A percentile compares a stretch with the other conserved stretches of the same genome.
phyloP scores from a whole-genome alignment of 1,140 invertebrate species.

The Dolichoris vasculosae region DNA sequence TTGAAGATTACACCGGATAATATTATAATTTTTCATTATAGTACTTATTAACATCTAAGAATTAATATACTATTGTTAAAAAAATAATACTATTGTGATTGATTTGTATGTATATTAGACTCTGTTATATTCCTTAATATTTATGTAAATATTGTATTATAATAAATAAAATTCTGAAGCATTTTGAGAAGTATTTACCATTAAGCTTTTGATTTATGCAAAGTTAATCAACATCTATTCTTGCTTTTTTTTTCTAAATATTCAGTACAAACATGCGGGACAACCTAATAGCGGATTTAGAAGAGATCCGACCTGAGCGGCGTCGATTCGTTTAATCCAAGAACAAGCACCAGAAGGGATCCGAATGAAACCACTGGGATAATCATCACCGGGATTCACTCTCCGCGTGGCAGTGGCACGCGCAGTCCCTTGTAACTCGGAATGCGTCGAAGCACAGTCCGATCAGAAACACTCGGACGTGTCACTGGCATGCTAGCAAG shows the following conservation, averaged over 20 bases:
- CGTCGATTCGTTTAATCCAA: neutral
- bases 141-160: no score
- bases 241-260: neutral
- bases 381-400: neutral
- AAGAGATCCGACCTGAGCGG: neutral
- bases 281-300: neutral
- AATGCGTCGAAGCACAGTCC: neutral
- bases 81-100: no score
- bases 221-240: no score
- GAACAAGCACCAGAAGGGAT: neutral
- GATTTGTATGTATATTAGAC: no score
- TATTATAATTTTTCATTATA: no score
- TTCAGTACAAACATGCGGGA: neutral
- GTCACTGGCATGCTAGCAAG: constrained; percentile 32
- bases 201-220: no score
- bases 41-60: no score
- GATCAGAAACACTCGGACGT: constrained; percentile 50
- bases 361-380: neutral
- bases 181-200: no score
- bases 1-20: no score
- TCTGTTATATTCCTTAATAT: no score
- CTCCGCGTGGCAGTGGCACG: constrained; percentile 2
- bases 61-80: no score
- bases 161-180: no score
- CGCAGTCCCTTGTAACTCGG: neutral